Evolutionary conservation across 2,797 vertebrate genomes (phyloP), one percentile per base, ranked within the genome.

Genomic region (Catamblyrhynchus diadema): DNA sequence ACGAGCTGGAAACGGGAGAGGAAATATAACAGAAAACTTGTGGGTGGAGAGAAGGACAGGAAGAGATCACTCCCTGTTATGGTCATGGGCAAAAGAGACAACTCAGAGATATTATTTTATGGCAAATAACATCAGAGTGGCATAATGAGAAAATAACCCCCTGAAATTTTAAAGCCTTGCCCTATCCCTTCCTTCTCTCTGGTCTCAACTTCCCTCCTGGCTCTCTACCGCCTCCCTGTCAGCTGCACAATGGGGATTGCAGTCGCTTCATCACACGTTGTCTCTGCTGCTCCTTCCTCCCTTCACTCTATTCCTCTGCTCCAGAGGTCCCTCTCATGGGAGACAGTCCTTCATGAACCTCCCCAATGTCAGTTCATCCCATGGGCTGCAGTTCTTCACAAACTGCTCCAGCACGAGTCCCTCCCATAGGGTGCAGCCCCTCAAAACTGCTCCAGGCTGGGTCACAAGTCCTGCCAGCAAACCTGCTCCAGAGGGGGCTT

Each of bases 1-100:
- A 14, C 17, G 10, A 59, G 20, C 24, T 37, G 51, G 53, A 33
- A 12, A 37, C 0, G 2, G 41, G 28, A 65, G 25, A 81, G 23
- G 33, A 56, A 67, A 41, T 35, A 3, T 4, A n/a, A 25, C 10
- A 27, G 45, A n/a, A 50, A 54, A 44, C 6, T 56, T 65, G 8
- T 71, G 53, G 25, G 41, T 21, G 0, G 2, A 50, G 42, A 66
- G 42, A 23, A 39, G 32, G 25, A 19, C 28, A 35, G 37, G n/a
- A 24, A 37, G 28, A 50, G 28, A 32, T 35, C 35, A 15, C 8
- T 32, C 21, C 28, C 19, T 14, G 6, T 33, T 24, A 28, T 2
- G 0, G 1, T 32, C 25, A 18, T 0, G 2, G 35, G n/a, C n/a
- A 50, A 56, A 78, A 18, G 12, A 33, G 24, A 33, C 11, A 50